Base-by-base conservation (phyloP, 2,113 vertebrate genomes). In the Nothobranchius kuhntae region DNA sequence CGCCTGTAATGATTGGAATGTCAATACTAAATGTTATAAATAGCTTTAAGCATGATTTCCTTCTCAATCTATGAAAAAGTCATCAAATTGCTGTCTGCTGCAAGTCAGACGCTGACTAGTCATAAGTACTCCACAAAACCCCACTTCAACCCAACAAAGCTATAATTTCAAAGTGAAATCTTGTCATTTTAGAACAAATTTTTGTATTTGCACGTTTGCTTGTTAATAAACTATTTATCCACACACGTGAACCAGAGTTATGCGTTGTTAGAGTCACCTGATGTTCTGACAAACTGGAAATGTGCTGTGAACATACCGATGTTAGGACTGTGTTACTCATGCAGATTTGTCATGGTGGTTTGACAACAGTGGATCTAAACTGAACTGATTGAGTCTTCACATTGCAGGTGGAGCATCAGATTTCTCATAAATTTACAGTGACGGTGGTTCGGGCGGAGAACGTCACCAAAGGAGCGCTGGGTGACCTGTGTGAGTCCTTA, bases 381-480 rank as follows among this genome's bases (percentile, higher is more conserved):
- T 63, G 9, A 75, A 38, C 9, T 24, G 3, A 68, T 21, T 24
- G 2, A 73, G 36, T 75, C 7, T 46, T 51, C 56, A 44, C 26
- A 13, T 81, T 84, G 14, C 86, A 99, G 98, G 98, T 99, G 80
- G 97, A 98, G 17, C 96, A 98, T 76, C 97, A 98, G 78, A 95
- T 96, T 73, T 99, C 96, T 21, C 96, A 99, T 86, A 93, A 93
- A 77, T 94, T 98, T 68, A 96, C 86, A 0, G 96, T 97, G 65
- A 96, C 91, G 0, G 95, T 99, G 10, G 80, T 93, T 67, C 84
- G 83, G 71, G 98, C 98, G 51, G 94, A 95, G 53, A 96, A 93
- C 78, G 97, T 99, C 71, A 99, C 98, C 4, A 99, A 99, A 80
- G 98, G 97, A 73, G 89, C 95, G 0, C 91, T 99, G 30, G 98